Percentiles rank a stretch among this genome's conserved stretches.
These are phyloP conservation scores for Tachysurus vachellii DNA, from an alignment of 2,113 vertebrate genomes.

Conservation along the genomic window DNA sequence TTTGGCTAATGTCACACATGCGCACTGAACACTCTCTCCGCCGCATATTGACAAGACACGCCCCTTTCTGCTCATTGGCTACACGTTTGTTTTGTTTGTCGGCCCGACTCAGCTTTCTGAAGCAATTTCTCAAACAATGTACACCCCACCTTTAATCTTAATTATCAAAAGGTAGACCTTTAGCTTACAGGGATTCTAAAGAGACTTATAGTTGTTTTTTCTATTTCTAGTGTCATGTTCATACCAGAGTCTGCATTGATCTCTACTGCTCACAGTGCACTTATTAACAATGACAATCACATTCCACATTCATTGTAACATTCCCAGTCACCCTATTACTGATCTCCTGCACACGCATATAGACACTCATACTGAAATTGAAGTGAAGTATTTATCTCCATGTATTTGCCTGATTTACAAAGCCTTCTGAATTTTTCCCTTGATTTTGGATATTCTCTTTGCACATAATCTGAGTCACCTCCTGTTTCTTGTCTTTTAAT, in stretches of 20 bases:
- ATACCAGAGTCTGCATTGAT: not conserved
- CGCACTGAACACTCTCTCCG: no score
- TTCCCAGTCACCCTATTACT: not conserved
- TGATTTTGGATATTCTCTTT: no score
- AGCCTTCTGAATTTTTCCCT: not conserved
- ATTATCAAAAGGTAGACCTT: not conserved
- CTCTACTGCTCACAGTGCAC: not conserved
- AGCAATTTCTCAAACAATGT: no score
- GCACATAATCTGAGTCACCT: no score
- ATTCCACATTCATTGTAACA: not conserved
- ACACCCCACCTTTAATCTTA: no score
- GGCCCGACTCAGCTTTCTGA: no score
- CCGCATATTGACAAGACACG: no score
- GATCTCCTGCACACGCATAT: not conserved
- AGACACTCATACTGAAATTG: not conserved
- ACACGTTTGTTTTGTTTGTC: no score
- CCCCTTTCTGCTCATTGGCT: no score
- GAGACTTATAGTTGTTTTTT: not conserved
- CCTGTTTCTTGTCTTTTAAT: no score
- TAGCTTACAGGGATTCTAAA: not conserved
- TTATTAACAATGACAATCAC: not conserved
- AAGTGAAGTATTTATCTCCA: not conserved
- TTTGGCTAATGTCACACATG: no score
- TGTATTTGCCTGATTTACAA: not conserved
- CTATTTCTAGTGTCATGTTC: not conserved